Evolutionary conservation across 1,140 invertebrate genomes (phyloP).

Genomic region (Apocrypta bakeri): DNA sequence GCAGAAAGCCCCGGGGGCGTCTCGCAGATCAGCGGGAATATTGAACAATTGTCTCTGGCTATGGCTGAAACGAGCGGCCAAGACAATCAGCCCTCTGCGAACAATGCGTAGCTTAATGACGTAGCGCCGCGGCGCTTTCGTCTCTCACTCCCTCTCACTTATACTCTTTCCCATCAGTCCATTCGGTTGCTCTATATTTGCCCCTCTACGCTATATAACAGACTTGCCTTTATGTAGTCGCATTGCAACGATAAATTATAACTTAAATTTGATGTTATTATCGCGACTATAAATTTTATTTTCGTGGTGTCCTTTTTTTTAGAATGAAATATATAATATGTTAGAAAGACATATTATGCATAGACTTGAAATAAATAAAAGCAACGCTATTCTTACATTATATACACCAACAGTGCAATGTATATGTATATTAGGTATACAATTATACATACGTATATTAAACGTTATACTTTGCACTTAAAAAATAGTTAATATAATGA

Average conservation of each 20-base stretch:
- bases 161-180: conserved; percentile 44
- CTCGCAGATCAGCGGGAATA: conserved; percentile 75
- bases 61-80: conserved; percentile 72
- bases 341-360: no score
- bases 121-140: conserved; percentile 68
- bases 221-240: no score
- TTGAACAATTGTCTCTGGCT: conserved; percentile 75
- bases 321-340: no score
- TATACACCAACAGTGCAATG: no score
- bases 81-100: conserved; percentile 73
- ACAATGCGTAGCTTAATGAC: conserved; percentile 74
- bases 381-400: no score
- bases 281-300: no score
- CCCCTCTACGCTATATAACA: neutral
- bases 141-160: conserved; percentile 52
- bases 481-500: no score
- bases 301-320: no score
- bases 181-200: conserved; percentile 1
- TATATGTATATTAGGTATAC: no score
- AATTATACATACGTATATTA: no score
- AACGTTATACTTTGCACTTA: no score
- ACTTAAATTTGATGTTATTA: neutral
- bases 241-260: conserved; percentile 10
- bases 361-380: no score
- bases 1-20: conserved; percentile 64